Base-by-base conservation (phyloP, 37 sponge, comb jelly and placozoan genomes). In the Oopsacas minuta region DNA sequence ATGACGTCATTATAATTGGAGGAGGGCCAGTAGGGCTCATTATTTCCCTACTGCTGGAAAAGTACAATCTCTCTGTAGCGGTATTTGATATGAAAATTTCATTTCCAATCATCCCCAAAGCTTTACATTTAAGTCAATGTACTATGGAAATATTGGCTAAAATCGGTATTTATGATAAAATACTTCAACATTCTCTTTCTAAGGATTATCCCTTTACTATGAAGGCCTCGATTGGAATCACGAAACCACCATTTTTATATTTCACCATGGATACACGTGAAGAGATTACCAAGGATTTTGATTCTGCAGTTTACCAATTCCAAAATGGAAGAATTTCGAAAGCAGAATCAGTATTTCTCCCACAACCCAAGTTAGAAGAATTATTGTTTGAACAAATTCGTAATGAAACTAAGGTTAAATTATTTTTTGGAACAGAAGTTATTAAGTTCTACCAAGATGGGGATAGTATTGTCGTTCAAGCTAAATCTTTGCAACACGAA, bases 61-160 rank as follows among this genome's bases (percentile, higher is more conserved):
- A 12, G 75, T 61, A 61, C 22, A n/a, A 61, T n/a, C 75, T 61
- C 75, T 12, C 7, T 61, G 75, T 61, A 34, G 75, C 75, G 22
- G 75, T 61, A 12, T 61, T 61, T 61, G 75, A 61, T 34, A 32
- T 34, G 75, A 61, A 61, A 34, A 61, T 34, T 25, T 3, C 20
- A 32, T 3, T 20, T 3, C 22, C 28, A 34, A 61, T 32, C 17
- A 25, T 86, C 0, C 88, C 93, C 0, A 90, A 89, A 53, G 91
- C 91, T 1, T 36, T 89, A 0, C 36, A 42, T 38, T 20, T 90
- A 12, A 89, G 52, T 36, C 39, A 53, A 69, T 81, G 93, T 0
- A 61, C 88, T 0, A 90, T 93, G 91, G 93, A 93, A 38, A 91
- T 90, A 35, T 90, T 88, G 25, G 88, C 89, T 0, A 89, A 87